Evolutionary conservation across 2,888 invertebrate genomes (phyloP).

Genomic region (Eupithecia centaureata): DNA sequence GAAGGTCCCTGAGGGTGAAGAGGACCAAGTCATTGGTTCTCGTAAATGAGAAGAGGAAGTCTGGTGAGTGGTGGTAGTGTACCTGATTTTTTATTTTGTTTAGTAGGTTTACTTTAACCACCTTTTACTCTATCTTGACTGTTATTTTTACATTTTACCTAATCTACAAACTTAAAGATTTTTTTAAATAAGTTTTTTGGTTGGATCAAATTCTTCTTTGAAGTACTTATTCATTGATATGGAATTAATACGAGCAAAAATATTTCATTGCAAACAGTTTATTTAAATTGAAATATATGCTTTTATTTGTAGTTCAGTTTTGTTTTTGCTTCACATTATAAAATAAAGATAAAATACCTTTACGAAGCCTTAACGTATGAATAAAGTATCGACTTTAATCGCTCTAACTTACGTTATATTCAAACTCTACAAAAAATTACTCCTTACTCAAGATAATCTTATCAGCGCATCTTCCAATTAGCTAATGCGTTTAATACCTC

Average conservation of each 20-base stretch:
- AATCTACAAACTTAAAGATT: neutral
- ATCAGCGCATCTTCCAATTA: constrained; percentile 18
- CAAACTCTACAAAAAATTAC: constrained; percentile 1
- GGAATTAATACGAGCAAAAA: no score
- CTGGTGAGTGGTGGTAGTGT: constrained; percentile 88
- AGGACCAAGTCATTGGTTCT: constrained; percentile 89
- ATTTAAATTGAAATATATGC: no score
- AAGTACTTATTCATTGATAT: no score
- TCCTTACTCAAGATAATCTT: constrained; percentile 14
- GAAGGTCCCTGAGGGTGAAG: constrained; percentile 89
- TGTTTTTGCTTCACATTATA: no score
- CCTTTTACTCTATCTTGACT: neutral
- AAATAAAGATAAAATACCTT: no score
- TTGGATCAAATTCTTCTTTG: no score
- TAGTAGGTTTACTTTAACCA: neutral
- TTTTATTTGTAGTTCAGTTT: no score
- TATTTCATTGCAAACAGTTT: no score
- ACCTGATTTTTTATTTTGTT: constrained; percentile 50
- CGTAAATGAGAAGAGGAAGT: constrained; percentile 90
- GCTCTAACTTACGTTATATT: neutral
- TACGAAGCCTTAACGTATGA: no score
- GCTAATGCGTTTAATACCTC: constrained; percentile 15
- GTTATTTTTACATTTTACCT: neutral
- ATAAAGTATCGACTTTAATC: no score
- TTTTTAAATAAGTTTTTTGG: neutral